phyloP scores from a whole-genome alignment of 2,113 vertebrate species.

The Galeopterus variegatus region DNA sequence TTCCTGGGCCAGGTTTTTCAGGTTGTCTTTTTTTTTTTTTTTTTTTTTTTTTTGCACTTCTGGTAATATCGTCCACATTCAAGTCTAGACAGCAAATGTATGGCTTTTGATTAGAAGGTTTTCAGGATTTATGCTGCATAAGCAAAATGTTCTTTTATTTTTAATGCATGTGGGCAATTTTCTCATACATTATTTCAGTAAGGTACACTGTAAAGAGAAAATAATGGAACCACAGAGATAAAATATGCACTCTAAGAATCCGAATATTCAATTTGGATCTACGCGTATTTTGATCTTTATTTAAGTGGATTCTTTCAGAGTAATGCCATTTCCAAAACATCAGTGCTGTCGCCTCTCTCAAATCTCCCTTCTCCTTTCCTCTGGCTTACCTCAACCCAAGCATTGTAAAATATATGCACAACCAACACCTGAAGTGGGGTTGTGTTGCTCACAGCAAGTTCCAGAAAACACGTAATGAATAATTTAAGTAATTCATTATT shows the following conservation, averaged over 20 bases:
- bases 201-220: not conserved
- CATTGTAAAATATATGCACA: rapidly evolving
- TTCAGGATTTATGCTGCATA: not conserved
- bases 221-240: not conserved
- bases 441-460: not conserved
- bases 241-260: not conserved
- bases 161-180: not conserved
- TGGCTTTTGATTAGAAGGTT: not conserved
- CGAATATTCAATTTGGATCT: not conserved
- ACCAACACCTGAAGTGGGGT: rapidly evolving
- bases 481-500: not conserved
- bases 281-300: not conserved
- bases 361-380: not conserved
- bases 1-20: not conserved
- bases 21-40: not conserved
- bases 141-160: not conserved
- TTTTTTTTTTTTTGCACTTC: no score
- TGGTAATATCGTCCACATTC: not conserved
- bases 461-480: not conserved
- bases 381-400: not conserved
- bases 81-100: not conserved
- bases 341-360: not conserved
- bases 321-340: not conserved
- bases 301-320: not conserved
- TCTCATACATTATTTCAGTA: not conserved